Conservation (phyloP, 2,888 invertebrate genomes). For the Drosophila meridionalis region DNA sequence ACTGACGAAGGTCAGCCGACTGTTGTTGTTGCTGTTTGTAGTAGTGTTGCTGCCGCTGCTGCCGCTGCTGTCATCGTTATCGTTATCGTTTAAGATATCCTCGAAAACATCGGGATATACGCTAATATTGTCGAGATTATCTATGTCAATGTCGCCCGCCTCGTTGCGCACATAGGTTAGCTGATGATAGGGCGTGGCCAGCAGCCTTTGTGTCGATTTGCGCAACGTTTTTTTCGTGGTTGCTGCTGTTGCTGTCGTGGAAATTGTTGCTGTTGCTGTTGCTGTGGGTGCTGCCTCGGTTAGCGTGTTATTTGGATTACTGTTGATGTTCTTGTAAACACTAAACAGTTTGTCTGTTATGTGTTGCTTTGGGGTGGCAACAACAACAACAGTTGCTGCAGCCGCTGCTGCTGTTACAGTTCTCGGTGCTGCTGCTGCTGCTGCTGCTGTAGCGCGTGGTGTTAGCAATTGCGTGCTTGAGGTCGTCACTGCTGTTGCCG, state of each 20-base stretch:
- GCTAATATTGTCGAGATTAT: constrained; percentile 82
- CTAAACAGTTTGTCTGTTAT: constrained; percentile 59
- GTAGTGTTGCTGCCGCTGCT: constrained; percentile 27
- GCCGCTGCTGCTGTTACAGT: constrained; percentile 27
- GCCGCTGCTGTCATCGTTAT: constrained; percentile 28
- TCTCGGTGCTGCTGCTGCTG: constrained; percentile 24
- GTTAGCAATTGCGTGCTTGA: constrained; percentile 44
- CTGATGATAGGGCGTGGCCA: constrained; percentile 81
- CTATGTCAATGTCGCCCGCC: constrained; percentile 81
- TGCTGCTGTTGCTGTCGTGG: constrained; percentile 41
- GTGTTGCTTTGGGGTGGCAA: constrained; percentile 45
- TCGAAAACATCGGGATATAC: constrained; percentile 78
- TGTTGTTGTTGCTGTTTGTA: constrained; percentile 49
- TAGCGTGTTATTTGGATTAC: constrained; percentile 66
- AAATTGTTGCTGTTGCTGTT: constrained; percentile 23
- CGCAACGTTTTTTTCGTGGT: constrained; percentile 72
- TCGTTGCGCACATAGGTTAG: constrained; percentile 80
- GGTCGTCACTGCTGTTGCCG: constrained; percentile 25
- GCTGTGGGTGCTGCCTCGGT: constrained; percentile 51
- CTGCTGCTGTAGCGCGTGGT: constrained; percentile 23
- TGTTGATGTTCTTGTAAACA: constrained; percentile 67
- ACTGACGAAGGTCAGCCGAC: constrained; percentile 75
- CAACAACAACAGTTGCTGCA: constrained; percentile 18
- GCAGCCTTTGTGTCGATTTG: constrained; percentile 76
- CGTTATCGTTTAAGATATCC: constrained; percentile 54